Percentiles rank a stretch among this genome's conserved stretches.
Evolutionary conservation across 2,113 vertebrate genomes (phyloP).

Genomic region (Thamnophis sirtalis): DNA sequence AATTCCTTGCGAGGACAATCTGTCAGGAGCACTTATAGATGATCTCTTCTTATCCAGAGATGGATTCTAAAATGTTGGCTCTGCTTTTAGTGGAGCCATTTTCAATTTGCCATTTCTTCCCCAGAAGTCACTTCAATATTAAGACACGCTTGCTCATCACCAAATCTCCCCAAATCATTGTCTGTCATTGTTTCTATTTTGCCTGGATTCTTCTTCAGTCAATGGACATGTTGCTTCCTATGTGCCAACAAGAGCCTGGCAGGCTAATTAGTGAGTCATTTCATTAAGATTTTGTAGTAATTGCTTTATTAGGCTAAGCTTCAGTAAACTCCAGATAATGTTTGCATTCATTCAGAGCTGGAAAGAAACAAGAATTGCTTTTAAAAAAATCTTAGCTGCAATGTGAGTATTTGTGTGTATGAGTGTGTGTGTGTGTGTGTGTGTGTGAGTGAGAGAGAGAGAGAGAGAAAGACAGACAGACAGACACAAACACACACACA

Average conservation of each 20-base stretch:
- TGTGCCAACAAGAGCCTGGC: constrained; percentile 11
- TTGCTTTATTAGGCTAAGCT: constrained; percentile 25
- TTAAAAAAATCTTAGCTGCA: neutral
- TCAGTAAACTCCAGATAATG: constrained; percentile 4
- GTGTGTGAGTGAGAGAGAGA: too few relatives aligned
- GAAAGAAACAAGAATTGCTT: neutral
- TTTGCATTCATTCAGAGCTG: neutral
- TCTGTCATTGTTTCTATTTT: neutral
- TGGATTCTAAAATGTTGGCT: neutral
- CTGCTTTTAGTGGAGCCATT: neutral
- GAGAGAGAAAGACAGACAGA: too few relatives aligned
- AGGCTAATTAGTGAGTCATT: constrained; percentile 19
- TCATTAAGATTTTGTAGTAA: constrained; percentile 41
- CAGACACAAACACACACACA: too few relatives aligned
- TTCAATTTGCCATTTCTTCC: neutral
- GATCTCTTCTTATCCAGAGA: neutral
- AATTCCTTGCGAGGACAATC: neutral
- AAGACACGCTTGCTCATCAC: neutral
- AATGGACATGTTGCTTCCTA: neutral
- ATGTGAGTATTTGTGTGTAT: neutral
- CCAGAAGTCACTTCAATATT: neutral
- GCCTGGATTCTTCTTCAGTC: neutral
- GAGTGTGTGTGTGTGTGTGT: neutral
- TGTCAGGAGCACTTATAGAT: neutral
- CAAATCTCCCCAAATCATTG: neutral